Base-by-base conservation (phyloP, 1,140 invertebrate species). In the Drosophila saltans region DNA sequence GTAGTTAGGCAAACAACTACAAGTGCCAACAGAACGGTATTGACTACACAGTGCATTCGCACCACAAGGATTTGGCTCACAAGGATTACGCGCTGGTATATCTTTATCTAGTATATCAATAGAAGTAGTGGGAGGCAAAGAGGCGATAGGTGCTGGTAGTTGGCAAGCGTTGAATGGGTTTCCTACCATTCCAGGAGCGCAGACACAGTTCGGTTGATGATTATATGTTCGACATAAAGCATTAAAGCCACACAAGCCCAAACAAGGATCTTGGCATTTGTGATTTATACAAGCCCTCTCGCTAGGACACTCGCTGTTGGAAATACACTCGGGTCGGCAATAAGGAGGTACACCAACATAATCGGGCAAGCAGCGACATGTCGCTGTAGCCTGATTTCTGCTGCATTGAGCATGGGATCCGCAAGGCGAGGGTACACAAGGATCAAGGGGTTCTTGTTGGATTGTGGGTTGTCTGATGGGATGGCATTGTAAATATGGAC, bases 91-190 rank as follows among this genome's bases (percentile, higher is more conserved):
- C 41, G 96, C 95, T 91, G 97, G 97, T 2, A 95, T 93, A 33
- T 96, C 96, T 90, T 96, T 96, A 30, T 96, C 95, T 1, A 95
- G 95, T 60, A 95, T 95, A 72, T 94, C 92, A 80, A 96, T 96
- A 48, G 96, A 95, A 70, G 68, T 78, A 28, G 79, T 78, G 91
- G 92, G 81, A 5, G 65, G 74, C 69, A 69, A 74, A 10, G 40
- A 8, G 10, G 66, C 69, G 62, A 68, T 73, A 73, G 77, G 94
- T 91, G 56, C 95, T 93, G 95, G 94, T 92, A 76, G 93, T 83
- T 78, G 80, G 5, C 72, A 80, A 9, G 68, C 69, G 92, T 85
- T 96, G 96, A 88, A 96, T 16, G 96, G 96, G 93, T 96, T 95
- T 55, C 96, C 96, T 39, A 94, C 94, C 93, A 96, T 95, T 41